Percentiles rank a stretch among this genome's conserved stretches.
Conservation (phyloP, 2,113 vertebrate genomes). For the Salminus brasiliensis region DNA sequence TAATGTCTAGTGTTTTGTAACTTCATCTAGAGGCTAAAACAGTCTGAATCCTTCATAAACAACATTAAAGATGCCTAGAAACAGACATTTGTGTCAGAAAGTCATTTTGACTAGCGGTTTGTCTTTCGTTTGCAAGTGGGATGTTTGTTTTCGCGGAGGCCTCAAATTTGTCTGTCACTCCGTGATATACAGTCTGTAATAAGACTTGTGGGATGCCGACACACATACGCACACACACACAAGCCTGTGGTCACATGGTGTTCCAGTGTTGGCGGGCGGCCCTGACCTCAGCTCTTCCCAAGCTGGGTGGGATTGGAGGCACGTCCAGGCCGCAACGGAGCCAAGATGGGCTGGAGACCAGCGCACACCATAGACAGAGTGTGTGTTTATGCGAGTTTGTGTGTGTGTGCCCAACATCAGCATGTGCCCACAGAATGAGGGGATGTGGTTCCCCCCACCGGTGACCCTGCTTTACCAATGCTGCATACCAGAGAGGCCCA, state of each 20-base stretch:
- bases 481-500: slow-evolving; percentile 37
- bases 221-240: slow-evolving; percentile 62
- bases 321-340: slow-evolving; percentile 48
- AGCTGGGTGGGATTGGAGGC: slow-evolving; percentile 74
- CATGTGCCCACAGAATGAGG: slow-evolving; percentile 39
- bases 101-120: slow-evolving; percentile 12
- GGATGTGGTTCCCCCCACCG: slow-evolving; percentile 52
- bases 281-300: slow-evolving; percentile 75
- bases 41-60: not conserved
- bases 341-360: slow-evolving; percentile 41
- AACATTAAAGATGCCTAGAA: slow-evolving; percentile 8
- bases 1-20: not conserved
- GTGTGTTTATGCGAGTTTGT: slow-evolving; percentile 16
- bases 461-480: slow-evolving; percentile 48
- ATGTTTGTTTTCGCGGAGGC: slow-evolving; percentile 49
- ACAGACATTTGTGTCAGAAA: slow-evolving; percentile 19
- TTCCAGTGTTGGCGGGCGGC: slow-evolving; percentile 69
- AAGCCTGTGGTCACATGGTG: slow-evolving; percentile 73
- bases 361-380: slow-evolving; percentile 42
- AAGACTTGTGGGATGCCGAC: slow-evolving; percentile 64
- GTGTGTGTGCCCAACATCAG: slow-evolving; percentile 16
- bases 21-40: not conserved
- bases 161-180: slow-evolving; percentile 70
- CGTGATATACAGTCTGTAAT: slow-evolving; percentile 71
- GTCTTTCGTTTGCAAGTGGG: slow-evolving; percentile 32